These are phyloP conservation scores for Neosilurus mollespiculum DNA, from an alignment of 2,797 vertebrate genomes.

Conservation along the genomic window DNA sequence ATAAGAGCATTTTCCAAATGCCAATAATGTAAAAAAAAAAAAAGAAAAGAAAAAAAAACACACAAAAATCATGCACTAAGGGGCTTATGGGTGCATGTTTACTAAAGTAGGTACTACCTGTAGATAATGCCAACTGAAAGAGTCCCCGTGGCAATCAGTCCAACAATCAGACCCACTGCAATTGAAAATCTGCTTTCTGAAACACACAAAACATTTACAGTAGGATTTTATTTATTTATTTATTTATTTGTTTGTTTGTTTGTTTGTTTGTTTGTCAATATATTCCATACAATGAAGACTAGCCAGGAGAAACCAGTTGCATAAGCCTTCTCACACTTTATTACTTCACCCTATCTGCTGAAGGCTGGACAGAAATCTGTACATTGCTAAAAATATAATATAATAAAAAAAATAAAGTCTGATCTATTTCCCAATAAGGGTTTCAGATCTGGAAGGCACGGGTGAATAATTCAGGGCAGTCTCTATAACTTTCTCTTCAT, in stretches of 20 bases:
- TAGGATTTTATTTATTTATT: background rate
- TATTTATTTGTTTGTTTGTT: background rate
- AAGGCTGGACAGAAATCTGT: constrained; percentile 22
- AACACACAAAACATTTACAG: constrained; percentile 34
- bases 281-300: background rate
- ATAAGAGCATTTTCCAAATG: too few species aligned
- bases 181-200: constrained; percentile 53
- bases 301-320: constrained; percentile 34
- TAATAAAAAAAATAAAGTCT: constrained; percentile 8
- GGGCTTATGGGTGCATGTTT: background rate
- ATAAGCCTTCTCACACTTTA: constrained; percentile 39
- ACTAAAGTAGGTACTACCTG: constrained; percentile 45
- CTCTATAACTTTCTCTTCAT: constrained; percentile 19
- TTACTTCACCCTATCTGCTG: constrained; percentile 39
- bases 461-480: constrained; percentile 58
- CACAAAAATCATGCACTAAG: too few species aligned
- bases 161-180: constrained; percentile 51
- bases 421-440: constrained; percentile 53
- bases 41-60: too few species aligned
- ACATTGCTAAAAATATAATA: constrained; percentile 1
- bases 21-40: too few species aligned
- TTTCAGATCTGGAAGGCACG: constrained; percentile 52
- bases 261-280: background rate
- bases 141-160: constrained; percentile 45
- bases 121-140: constrained; percentile 47